phyloP scores from a whole-genome alignment of 1,140 invertebrate genomes.

The Steinernema feltiae region DNA sequence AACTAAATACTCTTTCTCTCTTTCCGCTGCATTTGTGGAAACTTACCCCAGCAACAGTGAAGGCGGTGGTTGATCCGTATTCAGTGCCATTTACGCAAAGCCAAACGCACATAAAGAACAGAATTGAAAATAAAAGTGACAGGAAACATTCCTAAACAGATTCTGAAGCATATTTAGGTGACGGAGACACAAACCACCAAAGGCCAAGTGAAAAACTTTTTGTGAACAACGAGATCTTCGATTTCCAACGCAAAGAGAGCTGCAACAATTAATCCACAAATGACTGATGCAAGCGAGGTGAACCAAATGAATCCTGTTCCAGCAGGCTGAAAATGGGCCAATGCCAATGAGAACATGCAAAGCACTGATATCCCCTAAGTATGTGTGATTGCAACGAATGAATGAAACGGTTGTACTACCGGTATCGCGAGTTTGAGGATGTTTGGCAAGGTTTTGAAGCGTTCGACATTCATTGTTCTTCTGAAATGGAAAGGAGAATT shows the following conservation, averaged over 20 bases:
- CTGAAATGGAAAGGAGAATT: background rate
- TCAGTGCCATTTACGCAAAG: background rate
- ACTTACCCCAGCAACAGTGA: background rate
- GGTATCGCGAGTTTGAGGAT: background rate
- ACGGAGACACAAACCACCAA: background rate
- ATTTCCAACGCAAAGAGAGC: background rate
- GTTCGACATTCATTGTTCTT: background rate
- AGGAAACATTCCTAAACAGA: background rate
- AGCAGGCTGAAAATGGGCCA: background rate
- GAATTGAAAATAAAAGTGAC: background rate
- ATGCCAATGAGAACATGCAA: background rate
- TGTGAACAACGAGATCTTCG: background rate
- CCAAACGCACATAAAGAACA: background rate
- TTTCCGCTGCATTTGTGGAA: background rate
- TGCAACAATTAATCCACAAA: background rate
- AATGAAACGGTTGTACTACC: background rate
- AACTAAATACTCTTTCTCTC: background rate
- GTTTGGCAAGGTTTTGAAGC: background rate
- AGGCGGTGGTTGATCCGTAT: conserved; percentile 3
- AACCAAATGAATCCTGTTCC: conserved; percentile 1
- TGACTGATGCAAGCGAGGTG: background rate
- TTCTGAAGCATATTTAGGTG: background rate
- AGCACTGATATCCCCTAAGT: background rate
- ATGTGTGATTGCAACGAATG: background rate
- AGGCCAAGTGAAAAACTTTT: background rate